Evolutionary conservation across 2,888 invertebrate genomes (phyloP), one percentile per base, ranked within the genome.

Genomic region (Spilosoma lubricipeda): DNA sequence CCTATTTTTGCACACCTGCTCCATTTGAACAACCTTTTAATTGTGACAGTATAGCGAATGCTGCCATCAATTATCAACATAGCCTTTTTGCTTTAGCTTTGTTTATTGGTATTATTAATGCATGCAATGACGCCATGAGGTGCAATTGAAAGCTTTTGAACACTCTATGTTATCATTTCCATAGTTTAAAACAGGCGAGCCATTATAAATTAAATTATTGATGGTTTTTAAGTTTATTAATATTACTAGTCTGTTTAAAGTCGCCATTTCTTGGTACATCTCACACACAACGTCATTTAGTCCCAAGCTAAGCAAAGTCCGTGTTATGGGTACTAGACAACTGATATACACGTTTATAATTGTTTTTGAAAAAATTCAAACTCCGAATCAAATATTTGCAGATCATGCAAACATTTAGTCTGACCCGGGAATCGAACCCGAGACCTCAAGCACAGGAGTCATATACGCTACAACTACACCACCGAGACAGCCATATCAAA

Each of bases 41-140:
- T 91, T 90, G 91, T 91, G 88, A 88, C 87, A 88, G 85, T 81
- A 74, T 73, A 80, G 85, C 87, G 83, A 91, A 90, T 89, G 88
- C 85, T 86, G 86, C 89, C 89, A 93, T 93, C 90, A 92, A 92
- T 93, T 91, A 92, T 85, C 83, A 86, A 88, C 91, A 91, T 89
- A 89, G 87, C 82, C 82, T 82, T 85, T 85, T 84, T 84, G 71
- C 78, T 82, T 48, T 66, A 70, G 74, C 56, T 80, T 81, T 78
- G 78, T 76, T 82, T 78, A 77, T 76, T 83, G 79, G 78, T 80
- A 78, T 83, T 76, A 83, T 79, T 78, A 84, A 83, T 84, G 75
- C 64, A 71, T 59, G 65, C 70, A 4, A n/a, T 56, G 69, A 56
- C 33, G 63, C 65, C 48, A 70, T 63, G 78, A 76, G 67, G 76